Percentiles rank a stretch among this genome's conserved stretches.
Conservation (phyloP, 2,888 invertebrate species). For the Ariolimax columbianus region DNA sequence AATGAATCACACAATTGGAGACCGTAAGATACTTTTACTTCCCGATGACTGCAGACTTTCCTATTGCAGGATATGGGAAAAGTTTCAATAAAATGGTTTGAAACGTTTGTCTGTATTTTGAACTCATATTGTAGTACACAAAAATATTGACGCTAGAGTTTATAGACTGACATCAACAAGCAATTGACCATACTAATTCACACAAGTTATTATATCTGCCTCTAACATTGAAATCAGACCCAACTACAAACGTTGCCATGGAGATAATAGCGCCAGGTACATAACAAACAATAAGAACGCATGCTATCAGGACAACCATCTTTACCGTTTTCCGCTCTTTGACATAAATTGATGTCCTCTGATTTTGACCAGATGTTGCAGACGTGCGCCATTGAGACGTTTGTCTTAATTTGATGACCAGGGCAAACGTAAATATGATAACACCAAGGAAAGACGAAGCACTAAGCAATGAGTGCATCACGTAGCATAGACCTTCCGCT, state of each 20-base stretch:
- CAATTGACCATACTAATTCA: background rate
- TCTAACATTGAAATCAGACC: background rate
- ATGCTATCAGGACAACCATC: slow-evolving; percentile 23
- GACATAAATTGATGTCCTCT: background rate
- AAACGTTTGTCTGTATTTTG: slow-evolving; percentile 25
- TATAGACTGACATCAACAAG: background rate
- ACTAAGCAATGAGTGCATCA: background rate
- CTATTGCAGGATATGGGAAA: background rate
- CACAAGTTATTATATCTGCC: slow-evolving; percentile 4
- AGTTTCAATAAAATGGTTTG: background rate
- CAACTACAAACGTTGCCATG: background rate
- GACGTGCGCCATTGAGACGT: background rate
- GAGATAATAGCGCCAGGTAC: background rate
- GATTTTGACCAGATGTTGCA: background rate
- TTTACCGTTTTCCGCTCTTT: background rate
- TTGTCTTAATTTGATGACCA: background rate
- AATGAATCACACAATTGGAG: no score
- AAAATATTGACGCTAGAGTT: slow-evolving; percentile 31
- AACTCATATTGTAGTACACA: slow-evolving; percentile 29
- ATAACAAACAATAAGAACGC: slow-evolving; percentile 15
- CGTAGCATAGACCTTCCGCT: background rate
- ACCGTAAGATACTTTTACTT: no score
- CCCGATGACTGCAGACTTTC: background rate
- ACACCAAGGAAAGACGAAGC: slow-evolving; percentile 6
- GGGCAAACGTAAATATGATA: background rate